phyloP scores from a whole-genome alignment of 1,140 invertebrate genomes.

The Arctopsyche grandis region DNA sequence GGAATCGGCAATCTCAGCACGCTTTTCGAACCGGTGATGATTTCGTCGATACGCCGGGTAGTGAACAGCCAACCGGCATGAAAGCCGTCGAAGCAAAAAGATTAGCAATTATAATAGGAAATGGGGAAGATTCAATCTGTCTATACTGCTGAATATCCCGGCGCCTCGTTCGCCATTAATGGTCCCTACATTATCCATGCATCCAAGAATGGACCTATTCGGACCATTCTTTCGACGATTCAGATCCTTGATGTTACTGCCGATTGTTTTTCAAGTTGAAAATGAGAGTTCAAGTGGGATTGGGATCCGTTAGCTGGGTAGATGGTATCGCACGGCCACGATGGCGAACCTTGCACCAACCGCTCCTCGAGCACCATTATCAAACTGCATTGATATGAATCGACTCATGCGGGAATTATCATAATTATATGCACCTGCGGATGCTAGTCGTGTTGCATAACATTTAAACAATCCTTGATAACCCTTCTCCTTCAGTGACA shows the following conservation, averaged over 20 bases:
- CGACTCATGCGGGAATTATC: constrained; percentile 32
- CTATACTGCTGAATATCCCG: not conserved
- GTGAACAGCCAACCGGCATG: not conserved
- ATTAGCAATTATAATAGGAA: constrained; percentile 43
- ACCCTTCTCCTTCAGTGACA: no score
- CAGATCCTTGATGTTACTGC: not conserved
- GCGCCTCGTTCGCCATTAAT: not conserved
- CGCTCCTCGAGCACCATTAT: constrained; percentile 33
- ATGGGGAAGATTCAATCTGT: constrained; percentile 35
- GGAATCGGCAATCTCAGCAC: constrained; percentile 18
- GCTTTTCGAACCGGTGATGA: constrained; percentile 24
- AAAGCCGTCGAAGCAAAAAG: constrained; percentile 25
- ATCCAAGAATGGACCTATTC: not conserved
- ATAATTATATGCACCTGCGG: constrained; percentile 22
- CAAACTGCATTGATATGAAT: constrained; percentile 25
- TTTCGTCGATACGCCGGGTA: constrained; percentile 29
- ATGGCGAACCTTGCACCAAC: constrained; percentile 33
- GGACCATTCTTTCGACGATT: not conserved
- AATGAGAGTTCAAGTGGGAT: constrained; percentile 7
- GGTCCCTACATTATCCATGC: not conserved
- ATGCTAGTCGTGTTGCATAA: not conserved
- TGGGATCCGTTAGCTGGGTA: not conserved
- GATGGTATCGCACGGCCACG: constrained; percentile 37
- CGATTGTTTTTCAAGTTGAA: not conserved
- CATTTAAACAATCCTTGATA: no score